Percentiles rank a stretch among this genome's conserved stretches.
These are phyloP conservation scores for Cichladusa arquata DNA, from an alignment of 2,113 vertebrate species.

Conservation along the genomic window DNA sequence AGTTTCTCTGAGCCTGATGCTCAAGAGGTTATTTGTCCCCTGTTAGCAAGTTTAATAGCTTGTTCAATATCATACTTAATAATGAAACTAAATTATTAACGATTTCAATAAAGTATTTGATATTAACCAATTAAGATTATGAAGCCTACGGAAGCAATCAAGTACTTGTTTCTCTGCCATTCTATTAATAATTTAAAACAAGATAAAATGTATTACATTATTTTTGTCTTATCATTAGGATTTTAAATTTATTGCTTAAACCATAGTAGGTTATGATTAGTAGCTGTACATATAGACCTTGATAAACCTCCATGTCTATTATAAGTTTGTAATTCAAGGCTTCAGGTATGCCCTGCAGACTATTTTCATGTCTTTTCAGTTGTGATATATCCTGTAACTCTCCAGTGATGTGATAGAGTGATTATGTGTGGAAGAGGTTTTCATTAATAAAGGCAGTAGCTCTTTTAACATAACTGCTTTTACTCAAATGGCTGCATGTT, in stretches of 20 bases:
- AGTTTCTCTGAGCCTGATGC: not conserved
- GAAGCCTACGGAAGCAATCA: not conserved
- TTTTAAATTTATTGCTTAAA: not conserved
- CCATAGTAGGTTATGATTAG: not conserved
- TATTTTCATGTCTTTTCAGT: not conserved
- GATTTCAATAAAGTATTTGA: not conserved
- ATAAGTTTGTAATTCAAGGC: not conserved
- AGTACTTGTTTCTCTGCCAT: not conserved
- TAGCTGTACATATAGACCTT: not conserved
- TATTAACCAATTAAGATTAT: not conserved
- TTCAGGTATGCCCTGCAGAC: not conserved
- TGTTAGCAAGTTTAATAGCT: conserved; percentile 10
- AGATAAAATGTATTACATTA: not conserved
- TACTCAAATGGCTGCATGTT: not conserved
- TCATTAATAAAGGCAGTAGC: not conserved
- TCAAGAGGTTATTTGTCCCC: not conserved
- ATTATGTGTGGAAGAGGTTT: not conserved
- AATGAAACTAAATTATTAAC: conserved; percentile 21
- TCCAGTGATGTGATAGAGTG: not conserved
- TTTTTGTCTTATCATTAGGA: not conserved
- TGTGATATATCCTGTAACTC: not conserved
- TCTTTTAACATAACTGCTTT: not conserved
- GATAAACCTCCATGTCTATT: not conserved
- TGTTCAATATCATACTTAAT: not conserved
- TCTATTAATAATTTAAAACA: not conserved